Evolutionary conservation across 2,888 invertebrate genomes (phyloP).

Genomic region (Pomacea canaliculata): DNA sequence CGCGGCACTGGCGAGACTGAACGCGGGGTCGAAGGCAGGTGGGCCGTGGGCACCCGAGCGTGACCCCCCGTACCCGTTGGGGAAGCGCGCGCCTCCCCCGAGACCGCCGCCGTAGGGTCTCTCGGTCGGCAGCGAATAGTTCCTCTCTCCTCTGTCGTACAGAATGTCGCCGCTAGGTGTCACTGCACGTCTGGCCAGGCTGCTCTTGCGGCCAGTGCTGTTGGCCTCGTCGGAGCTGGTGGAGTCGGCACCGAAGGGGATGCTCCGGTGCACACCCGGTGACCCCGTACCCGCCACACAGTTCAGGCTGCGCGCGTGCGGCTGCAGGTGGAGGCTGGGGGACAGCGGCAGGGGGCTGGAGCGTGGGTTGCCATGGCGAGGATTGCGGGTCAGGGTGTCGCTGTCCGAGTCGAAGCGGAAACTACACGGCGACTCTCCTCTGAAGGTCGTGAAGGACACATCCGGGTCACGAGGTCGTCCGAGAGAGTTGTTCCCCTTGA

Average conservation of each 20-base stretch:
- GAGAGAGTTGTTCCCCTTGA: constrained; percentile 15
- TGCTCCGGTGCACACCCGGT: background rate
- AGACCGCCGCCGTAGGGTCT: background rate
- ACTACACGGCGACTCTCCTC: constrained; percentile 36
- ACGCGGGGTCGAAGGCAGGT: background rate
- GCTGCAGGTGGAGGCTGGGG: constrained; percentile 8
- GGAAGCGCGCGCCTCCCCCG: background rate
- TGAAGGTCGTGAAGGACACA: constrained; percentile 32
- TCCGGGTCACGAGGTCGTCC: constrained; percentile 30
- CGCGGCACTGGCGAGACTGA: background rate
- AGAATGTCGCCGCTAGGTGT: constrained; percentile 7
- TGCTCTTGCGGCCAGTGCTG: constrained; percentile 13
- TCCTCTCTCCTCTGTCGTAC: background rate
- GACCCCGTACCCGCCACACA: constrained; percentile 4
- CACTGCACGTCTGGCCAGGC: constrained; percentile 5
- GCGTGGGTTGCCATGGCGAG: constrained; percentile 4
- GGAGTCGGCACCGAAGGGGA: too few species aligned
- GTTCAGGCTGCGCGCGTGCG: constrained; percentile 11
- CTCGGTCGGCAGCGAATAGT: background rate
- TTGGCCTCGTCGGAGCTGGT: constrained; percentile 4
- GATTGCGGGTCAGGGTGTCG: constrained; percentile 30
- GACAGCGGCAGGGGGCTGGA: constrained; percentile 16
- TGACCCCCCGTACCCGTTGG: background rate
- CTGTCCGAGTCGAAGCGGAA: constrained; percentile 35
- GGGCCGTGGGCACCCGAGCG: background rate